phyloP scores from a whole-genome alignment of 2,797 vertebrate species.

The Rhadinocentrus ornatus region DNA sequence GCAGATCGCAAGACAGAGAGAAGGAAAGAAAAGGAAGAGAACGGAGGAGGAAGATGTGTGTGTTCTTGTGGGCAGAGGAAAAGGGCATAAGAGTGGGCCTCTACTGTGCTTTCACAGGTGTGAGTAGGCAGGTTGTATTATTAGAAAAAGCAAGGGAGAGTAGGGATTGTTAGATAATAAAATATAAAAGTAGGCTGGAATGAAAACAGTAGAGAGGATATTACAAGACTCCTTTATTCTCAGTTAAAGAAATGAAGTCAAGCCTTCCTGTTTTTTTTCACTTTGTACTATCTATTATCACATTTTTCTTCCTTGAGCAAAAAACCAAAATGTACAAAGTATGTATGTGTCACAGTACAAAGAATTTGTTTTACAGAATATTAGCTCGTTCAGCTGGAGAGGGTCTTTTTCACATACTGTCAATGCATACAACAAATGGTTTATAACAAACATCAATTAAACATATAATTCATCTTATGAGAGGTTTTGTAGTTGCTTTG shows the following conservation, averaged over 20 bases:
- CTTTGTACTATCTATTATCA: not conserved
- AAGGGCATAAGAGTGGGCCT: slow-evolving; percentile 41
- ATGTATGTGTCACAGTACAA: not conserved
- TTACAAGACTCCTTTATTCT: not conserved
- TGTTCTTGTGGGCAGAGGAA: slow-evolving; percentile 10
- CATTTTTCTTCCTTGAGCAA: not conserved
- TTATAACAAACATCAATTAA: too few relatives aligned
- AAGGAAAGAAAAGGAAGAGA: slow-evolving; percentile 17
- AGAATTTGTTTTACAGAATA: not conserved
- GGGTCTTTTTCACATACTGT: not conserved
- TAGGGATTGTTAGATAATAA: slow-evolving; percentile 48
- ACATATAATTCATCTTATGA: not conserved
- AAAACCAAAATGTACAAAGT: not conserved
- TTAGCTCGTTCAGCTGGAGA: not conserved
- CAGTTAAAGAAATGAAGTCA: not conserved
- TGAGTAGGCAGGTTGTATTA: slow-evolving; percentile 31
- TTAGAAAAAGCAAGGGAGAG: slow-evolving; percentile 19
- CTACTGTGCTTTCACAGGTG: slow-evolving; percentile 45
- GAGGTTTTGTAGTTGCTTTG: not conserved
- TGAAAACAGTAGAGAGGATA: slow-evolving; percentile 15
- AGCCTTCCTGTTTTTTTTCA: not conserved
- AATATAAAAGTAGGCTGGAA: slow-evolving; percentile 23
- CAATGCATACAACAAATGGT: not conserved
- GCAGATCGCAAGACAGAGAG: slow-evolving; percentile 24
- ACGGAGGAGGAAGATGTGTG: slow-evolving; percentile 9